phyloP scores from a whole-genome alignment of 1,140 invertebrate species.

The Callitettix versicolor region DNA sequence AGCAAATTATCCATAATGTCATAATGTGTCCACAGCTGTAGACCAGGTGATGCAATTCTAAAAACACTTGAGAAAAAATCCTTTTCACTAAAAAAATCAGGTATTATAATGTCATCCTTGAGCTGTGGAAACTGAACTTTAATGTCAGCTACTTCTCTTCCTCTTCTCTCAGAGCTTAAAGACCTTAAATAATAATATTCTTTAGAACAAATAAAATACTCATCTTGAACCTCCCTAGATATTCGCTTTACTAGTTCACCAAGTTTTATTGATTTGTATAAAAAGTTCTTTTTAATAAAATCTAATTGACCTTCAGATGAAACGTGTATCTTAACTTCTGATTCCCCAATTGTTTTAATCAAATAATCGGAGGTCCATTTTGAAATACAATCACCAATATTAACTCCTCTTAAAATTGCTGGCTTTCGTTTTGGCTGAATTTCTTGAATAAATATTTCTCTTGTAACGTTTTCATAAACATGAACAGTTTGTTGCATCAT shows the following conservation, averaged over 20 bases:
- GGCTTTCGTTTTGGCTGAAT: conserved; percentile 4
- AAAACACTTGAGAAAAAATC: conserved; percentile 48
- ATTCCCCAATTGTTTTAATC: conserved; percentile 29
- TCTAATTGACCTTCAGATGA: conserved; percentile 36
- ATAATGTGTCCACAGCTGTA: conserved; percentile 52
- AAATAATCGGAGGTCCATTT: conserved; percentile 44
- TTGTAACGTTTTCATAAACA: conserved; percentile 2
- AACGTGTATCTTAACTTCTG: conserved; percentile 42
- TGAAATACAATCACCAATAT: conserved; percentile 39
- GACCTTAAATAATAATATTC: conserved; percentile 46
- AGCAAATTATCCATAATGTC: conserved; percentile 52
- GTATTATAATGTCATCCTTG: conserved; percentile 37
- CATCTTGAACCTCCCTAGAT: conserved; percentile 17
- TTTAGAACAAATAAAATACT: conserved; percentile 33
- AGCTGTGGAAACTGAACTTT: conserved; percentile 38
- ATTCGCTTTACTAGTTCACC: conserved; percentile 36
- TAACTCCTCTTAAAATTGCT: conserved; percentile 34
- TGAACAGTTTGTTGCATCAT: neutral
- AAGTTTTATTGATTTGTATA: conserved; percentile 42
- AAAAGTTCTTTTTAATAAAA: conserved; percentile 47
- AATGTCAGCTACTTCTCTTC: conserved; percentile 43
- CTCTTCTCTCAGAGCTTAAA: conserved; percentile 39
- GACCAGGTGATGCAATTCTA: conserved; percentile 38
- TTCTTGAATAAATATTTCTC: conserved; percentile 1
- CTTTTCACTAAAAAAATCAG: conserved; percentile 34